A percentile compares a stretch with the other conserved stretches of the same genome.
These are phyloP conservation scores for Tridacna crocea DNA, from an alignment of 2,888 invertebrate species.

Conservation along the genomic window DNA sequence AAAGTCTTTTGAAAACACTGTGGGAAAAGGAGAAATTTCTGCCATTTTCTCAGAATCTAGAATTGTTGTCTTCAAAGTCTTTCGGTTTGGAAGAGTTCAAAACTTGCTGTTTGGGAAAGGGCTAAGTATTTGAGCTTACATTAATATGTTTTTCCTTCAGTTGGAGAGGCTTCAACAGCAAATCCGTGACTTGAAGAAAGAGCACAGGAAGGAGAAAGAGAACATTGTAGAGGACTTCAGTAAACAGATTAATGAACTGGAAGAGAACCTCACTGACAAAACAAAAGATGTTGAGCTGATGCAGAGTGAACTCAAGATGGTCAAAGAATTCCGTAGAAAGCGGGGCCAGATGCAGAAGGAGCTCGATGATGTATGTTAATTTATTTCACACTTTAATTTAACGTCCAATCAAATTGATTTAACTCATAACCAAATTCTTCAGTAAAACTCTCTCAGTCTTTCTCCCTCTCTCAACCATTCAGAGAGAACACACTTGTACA, in stretches of 20 bases:
- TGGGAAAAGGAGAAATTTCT: too few species aligned
- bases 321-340: constrained; percentile 83
- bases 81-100: too few species aligned
- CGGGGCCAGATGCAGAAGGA: constrained; percentile 83
- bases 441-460: too few species aligned
- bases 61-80: too few species aligned
- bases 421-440: too few species aligned
- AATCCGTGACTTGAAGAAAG: constrained; percentile 80
- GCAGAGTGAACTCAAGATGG: constrained; percentile 83
- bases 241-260: constrained; percentile 80
- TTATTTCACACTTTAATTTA: background rate
- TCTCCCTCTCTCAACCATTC: too few species aligned
- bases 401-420: too few species aligned
- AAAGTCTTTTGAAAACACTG: too few species aligned
- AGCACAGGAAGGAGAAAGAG: constrained; percentile 81
- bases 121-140: too few species aligned
- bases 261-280: constrained; percentile 80
- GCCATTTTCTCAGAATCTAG: too few species aligned
- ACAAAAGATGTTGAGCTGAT: constrained; percentile 81
- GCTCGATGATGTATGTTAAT: constrained; percentile 81
- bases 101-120: too few species aligned
- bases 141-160: constrained; percentile 55
- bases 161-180: constrained; percentile 79
- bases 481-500: too few species aligned
- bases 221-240: constrained; percentile 82